Evolutionary conservation across 2,797 vertebrate genomes (phyloP).

Genomic region (Pseudocheirus occidentalis): DNA sequence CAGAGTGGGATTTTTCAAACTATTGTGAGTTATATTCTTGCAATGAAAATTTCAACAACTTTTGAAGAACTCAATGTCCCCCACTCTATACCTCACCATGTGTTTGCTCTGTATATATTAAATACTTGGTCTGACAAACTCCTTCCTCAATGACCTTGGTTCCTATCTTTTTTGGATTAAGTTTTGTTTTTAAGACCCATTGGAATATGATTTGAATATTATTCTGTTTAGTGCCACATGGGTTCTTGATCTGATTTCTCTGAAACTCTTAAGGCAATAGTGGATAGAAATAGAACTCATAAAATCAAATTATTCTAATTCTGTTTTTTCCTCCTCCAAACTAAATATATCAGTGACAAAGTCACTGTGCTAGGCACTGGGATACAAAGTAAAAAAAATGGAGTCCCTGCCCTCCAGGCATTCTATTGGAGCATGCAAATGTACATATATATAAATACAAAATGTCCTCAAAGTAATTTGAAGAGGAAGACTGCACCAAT

Average conservation of each 20-base stretch:
- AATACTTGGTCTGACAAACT: background rate
- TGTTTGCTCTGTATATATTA: background rate
- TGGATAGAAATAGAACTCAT: constrained; percentile 3
- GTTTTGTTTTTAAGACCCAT: constrained; percentile 30
- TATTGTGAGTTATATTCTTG: background rate
- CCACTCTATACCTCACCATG: constrained; percentile 1
- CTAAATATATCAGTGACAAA: background rate
- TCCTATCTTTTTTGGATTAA: constrained; percentile 44
- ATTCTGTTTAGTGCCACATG: background rate
- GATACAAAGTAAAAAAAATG: background rate
- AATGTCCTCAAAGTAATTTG: background rate
- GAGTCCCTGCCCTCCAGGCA: background rate
- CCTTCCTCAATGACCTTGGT: background rate
- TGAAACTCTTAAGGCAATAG: constrained; percentile 33
- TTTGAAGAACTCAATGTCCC: background rate
- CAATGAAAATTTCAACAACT: constrained; percentile 24
- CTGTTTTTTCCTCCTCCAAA: background rate
- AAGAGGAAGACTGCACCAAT: background rate
- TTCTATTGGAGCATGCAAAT: background rate
- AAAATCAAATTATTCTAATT: constrained; percentile 26
- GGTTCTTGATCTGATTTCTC: background rate
- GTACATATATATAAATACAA: background rate
- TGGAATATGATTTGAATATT: constrained; percentile 42
- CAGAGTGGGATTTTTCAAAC: background rate
- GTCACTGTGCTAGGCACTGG: background rate